Evolutionary conservation across 2,888 invertebrate genomes (phyloP).

Genomic region (Drosophila lacicola): DNA sequence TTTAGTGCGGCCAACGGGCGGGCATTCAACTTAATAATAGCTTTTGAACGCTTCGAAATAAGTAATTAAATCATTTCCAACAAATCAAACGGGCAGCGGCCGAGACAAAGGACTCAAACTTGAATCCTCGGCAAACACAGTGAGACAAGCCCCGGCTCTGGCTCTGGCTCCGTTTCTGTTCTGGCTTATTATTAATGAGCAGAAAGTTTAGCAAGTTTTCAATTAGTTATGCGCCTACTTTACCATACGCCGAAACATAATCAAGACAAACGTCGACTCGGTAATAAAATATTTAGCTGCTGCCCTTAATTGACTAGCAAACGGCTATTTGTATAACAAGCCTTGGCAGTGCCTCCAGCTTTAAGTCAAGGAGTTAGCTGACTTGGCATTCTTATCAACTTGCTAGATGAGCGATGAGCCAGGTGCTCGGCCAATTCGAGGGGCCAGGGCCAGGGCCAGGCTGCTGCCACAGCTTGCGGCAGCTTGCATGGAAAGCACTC

Average conservation of each 20-base stretch:
- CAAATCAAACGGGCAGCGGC: conserved; percentile 51
- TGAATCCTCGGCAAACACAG: neutral
- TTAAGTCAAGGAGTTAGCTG: conserved; percentile 35
- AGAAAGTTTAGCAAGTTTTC: conserved; percentile 75
- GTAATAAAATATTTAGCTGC: conserved; percentile 69
- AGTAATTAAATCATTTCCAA: conserved; percentile 73
- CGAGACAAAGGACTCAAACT: conserved; percentile 2
- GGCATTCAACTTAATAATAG: conserved; percentile 65
- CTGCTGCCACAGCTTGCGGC: conserved; percentile 1
- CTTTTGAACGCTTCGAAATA: conserved; percentile 56
- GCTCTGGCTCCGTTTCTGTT: conserved; percentile 14
- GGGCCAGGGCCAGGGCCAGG: neutral
- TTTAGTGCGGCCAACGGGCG: conserved; percentile 52
- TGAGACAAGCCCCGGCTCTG: neutral
- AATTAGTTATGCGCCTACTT: conserved; percentile 65
- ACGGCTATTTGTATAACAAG: conserved; percentile 58
- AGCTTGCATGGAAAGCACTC: neutral
- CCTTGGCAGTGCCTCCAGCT: conserved; percentile 15
- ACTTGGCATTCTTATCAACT: neutral
- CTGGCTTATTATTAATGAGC: conserved; percentile 75
- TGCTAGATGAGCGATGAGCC: neutral
- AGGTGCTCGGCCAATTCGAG: conserved; percentile 8
- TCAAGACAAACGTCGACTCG: conserved; percentile 65
- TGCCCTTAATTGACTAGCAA: conserved; percentile 64
- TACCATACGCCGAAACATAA: conserved; percentile 49